These are phyloP conservation scores for Ptychodera flava DNA, from an alignment of 35 echinoderm and acorn worm species.

Conservation along the genomic window DNA sequence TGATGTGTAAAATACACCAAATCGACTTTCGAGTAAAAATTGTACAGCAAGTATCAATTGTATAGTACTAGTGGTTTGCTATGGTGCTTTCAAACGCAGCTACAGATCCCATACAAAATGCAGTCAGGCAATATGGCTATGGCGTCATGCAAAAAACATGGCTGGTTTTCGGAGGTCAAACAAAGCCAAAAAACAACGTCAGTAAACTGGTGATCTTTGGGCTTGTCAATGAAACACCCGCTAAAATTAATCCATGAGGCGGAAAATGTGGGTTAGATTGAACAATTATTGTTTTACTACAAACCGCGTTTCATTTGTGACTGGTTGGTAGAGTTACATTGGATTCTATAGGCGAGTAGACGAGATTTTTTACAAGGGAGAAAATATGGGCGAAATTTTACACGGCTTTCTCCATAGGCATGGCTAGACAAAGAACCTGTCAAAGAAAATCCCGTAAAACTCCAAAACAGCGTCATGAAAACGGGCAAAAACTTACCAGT, in stretches of 20 bases:
- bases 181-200: neutral
- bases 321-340: conserved; percentile 40
- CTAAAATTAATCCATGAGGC: neutral
- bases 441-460: neutral
- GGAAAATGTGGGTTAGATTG: neutral
- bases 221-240: neutral
- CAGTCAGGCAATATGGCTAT: neutral
- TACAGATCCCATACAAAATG: neutral
- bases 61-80: neutral
- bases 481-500: neutral
- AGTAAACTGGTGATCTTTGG: neutral
- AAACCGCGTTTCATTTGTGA: neutral
- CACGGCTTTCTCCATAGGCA: conserved; percentile 10
- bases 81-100: neutral
- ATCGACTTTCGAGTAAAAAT: neutral
- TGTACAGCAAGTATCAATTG: neutral
- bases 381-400: conserved; percentile 49
- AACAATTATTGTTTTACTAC: neutral
- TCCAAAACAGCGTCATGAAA: neutral
- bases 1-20: neutral
- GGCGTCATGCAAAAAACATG: neutral
- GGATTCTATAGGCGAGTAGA: conserved; percentile 43
- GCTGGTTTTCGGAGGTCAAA: neutral
- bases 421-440: neutral
- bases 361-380: conserved; percentile 50